Percentiles rank a stretch among this genome's conserved stretches.
Evolutionary conservation across 2,888 invertebrate species (phyloP).

Genomic region (Cylindroiulus punctatus): DNA sequence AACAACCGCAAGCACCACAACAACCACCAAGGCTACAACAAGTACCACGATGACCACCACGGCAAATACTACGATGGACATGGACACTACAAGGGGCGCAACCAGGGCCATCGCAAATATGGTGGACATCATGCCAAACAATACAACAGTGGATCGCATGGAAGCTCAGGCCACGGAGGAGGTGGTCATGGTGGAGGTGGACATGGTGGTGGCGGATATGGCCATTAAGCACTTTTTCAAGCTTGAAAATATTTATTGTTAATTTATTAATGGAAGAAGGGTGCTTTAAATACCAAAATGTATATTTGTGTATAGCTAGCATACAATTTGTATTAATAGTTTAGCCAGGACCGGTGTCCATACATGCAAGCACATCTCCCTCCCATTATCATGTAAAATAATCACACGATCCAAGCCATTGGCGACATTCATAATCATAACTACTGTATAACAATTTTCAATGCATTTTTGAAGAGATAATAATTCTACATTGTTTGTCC

Average conservation of each 20-base stretch:
- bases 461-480: not conserved
- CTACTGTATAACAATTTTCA: not conserved
- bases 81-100: too few relatives aligned
- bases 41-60: too few relatives aligned
- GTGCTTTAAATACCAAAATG: not conserved
- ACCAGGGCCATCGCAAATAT: too few relatives aligned
- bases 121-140: too few relatives aligned
- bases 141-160: too few relatives aligned
- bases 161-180: too few relatives aligned
- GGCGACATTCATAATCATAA: not conserved
- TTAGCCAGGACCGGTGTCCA: not conserved
- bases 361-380: not conserved
- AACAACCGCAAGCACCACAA: too few relatives aligned
- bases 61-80: too few relatives aligned
- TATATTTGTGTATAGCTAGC: constrained; percentile 20
- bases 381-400: not conserved
- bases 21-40: too few relatives aligned
- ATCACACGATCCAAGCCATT: not conserved
- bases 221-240: not conserved
- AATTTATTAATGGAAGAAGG: not conserved
- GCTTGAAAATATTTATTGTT: not conserved
- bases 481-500: not conserved
- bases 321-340: not conserved
- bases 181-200: too few relatives aligned
- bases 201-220: constrained; percentile 46